These are phyloP conservation scores for Monochamus saltuarius DNA, from an alignment of 1,140 invertebrate genomes.

Conservation along the genomic window DNA sequence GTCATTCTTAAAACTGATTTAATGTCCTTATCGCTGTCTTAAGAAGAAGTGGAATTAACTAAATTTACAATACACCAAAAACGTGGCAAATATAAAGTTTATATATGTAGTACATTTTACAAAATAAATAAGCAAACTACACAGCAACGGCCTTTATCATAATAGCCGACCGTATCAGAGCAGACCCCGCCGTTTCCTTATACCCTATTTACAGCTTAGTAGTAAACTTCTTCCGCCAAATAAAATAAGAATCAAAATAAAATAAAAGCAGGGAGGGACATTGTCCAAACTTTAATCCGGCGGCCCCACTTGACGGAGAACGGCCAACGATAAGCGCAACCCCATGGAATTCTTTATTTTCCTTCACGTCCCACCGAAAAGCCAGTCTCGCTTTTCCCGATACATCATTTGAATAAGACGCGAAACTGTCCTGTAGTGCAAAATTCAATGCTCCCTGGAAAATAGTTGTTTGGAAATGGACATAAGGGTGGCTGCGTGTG, in stretches of 20 bases:
- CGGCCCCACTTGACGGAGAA: background rate
- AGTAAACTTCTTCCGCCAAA: conserved; percentile 37
- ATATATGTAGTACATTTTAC: too few relatives aligned
- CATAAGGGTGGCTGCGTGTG: conserved; percentile 1
- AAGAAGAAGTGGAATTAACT: too few relatives aligned
- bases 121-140: too few relatives aligned
- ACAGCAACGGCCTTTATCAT: too few relatives aligned
- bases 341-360: background rate
- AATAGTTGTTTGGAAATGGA: conserved; percentile 13
- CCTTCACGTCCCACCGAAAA: background rate
- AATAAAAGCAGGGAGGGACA: conserved; percentile 32
- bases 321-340: conserved; percentile 5
- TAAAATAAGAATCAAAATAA: conserved; percentile 42
- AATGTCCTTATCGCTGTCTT: too few relatives aligned
- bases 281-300: conserved; percentile 33
- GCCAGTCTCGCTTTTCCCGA: too few relatives aligned
- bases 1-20: too few relatives aligned
- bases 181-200: background rate
- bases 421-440: too few relatives aligned
- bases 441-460: background rate
- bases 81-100: too few relatives aligned
- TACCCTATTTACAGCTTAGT: conserved; percentile 26
- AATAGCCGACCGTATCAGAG: too few relatives aligned
- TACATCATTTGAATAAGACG: too few relatives aligned
- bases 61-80: too few relatives aligned